Base-by-base conservation (phyloP, 2,113 vertebrate genomes). In the Cisticola juncidis region DNA sequence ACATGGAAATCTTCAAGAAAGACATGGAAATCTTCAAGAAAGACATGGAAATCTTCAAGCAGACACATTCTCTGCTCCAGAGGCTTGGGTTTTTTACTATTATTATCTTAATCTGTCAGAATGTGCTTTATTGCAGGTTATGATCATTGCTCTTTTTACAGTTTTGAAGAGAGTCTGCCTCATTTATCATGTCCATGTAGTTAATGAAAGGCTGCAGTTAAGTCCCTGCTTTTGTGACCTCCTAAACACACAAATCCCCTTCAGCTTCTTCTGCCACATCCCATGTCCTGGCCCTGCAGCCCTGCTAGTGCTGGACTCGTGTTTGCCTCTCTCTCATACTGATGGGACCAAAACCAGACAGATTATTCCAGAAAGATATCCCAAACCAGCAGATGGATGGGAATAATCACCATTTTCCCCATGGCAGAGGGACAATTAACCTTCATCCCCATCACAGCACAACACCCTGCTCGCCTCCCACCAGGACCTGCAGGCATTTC, bases 241-340 rank as follows among this genome's bases (percentile, higher is more conserved):
- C 65, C 6, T 36, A 40, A 89, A 53, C 31, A 70, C n/a, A 61
- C 4, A 6, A 16, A 24, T 21, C 2, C 11, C 16, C 26, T 64
- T 62, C 66, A 84, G 45, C 23, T 11, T 53, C 35, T 23, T 62
- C 21, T 18, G 35, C 26, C 14, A 53, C 19, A n/a, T 31, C 8
- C 0, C 2, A 29, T 11, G 4, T 24, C 53, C 48, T 23, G 33
- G 22, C 14, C 9, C 70, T 3, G 0, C 5, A 81, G 70, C 24
- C 24, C 21, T 8, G 18, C 19, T 13, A 6, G 5, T 18, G 28
- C 44, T 58, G 29, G 18, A 33, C 26, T 33, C 3, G 2, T 1
- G 12, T 38, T 17, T 77, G 6, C 35, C 5, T 61, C 35, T 1
- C 58, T 28, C 19, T 40, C 31, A 11, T 1, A 57, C 6, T 31